Evolutionary conservation across 37 sponge, comb jelly and placozoan species (phyloP).

Genomic region (Beroe forskalii): DNA sequence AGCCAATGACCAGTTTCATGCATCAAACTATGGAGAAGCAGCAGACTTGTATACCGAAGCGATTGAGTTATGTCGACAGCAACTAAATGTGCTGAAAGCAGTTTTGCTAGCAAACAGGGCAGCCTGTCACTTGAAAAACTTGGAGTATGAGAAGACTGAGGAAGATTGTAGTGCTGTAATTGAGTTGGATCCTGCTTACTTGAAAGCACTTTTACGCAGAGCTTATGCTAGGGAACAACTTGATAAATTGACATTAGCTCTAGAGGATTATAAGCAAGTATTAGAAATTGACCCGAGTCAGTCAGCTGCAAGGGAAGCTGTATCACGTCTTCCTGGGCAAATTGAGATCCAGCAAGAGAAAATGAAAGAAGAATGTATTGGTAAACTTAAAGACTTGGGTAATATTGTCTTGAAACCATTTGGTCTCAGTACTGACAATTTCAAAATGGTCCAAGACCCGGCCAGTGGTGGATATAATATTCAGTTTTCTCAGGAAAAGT

Average conservation of each 20-base stretch:
- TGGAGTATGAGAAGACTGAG: constrained; percentile 48
- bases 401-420: constrained; percentile 90
- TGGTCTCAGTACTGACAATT: constrained; percentile 90
- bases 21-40: neutral
- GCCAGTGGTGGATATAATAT: constrained; percentile 89
- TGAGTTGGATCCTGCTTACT: constrained; percentile 74
- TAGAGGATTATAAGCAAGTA: constrained; percentile 83
- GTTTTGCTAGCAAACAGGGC: constrained; percentile 22
- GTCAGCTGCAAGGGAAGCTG: constrained; percentile 72
- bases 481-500: constrained; percentile 69
- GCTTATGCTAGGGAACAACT: constrained; percentile 78
- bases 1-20: neutral
- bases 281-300: constrained; percentile 74
- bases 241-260: constrained; percentile 88
- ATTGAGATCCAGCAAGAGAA: constrained; percentile 88
- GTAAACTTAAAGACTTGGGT: constrained; percentile 92
- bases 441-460: constrained; percentile 90
- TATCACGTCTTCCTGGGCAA: constrained; percentile 81
- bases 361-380: constrained; percentile 79
- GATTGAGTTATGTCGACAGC: neutral
- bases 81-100: constrained; percentile 3
- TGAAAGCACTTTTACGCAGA: constrained; percentile 82
- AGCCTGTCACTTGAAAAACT: neutral
- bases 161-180: constrained; percentile 68
- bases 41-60: neutral